These are phyloP conservation scores for Sylvietta virens DNA, from an alignment of 2,113 vertebrate genomes.

Conservation along the genomic window DNA sequence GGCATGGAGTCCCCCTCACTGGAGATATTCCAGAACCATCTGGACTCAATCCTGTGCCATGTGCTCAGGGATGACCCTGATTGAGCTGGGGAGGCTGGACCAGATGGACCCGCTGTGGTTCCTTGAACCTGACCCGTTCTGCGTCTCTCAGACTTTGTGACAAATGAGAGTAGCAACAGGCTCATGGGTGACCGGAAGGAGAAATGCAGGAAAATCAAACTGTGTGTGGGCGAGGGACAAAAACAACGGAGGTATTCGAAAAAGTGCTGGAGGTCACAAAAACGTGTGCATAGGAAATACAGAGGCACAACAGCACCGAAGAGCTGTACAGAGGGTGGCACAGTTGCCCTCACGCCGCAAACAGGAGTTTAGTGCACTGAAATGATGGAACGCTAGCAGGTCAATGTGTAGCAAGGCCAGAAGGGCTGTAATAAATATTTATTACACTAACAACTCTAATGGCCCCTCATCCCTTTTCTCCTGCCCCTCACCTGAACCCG, in stretches of 20 bases:
- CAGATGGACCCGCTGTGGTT: not conserved
- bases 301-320: not conserved
- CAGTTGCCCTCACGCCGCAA: rapidly evolving
- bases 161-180: rapidly evolving
- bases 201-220: not conserved
- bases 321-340: not conserved
- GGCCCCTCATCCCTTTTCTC: not conserved
- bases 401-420: not conserved
- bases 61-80: not conserved
- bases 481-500: no score
- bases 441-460: rapidly evolving
- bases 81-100: not conserved
- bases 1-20: not conserved
- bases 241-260: not conserved
- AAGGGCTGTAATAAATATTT: not conserved
- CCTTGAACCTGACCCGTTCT: not conserved
- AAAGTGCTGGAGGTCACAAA: not conserved
- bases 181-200: not conserved
- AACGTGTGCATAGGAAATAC: not conserved
- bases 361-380: not conserved
- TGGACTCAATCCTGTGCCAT: not conserved
- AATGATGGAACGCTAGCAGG: not conserved
- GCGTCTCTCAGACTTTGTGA: not conserved
- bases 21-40: not conserved
- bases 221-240: not conserved